These are phyloP conservation scores for Lathamus discolor DNA, from an alignment of 2,113 vertebrate genomes.

Conservation along the genomic window DNA sequence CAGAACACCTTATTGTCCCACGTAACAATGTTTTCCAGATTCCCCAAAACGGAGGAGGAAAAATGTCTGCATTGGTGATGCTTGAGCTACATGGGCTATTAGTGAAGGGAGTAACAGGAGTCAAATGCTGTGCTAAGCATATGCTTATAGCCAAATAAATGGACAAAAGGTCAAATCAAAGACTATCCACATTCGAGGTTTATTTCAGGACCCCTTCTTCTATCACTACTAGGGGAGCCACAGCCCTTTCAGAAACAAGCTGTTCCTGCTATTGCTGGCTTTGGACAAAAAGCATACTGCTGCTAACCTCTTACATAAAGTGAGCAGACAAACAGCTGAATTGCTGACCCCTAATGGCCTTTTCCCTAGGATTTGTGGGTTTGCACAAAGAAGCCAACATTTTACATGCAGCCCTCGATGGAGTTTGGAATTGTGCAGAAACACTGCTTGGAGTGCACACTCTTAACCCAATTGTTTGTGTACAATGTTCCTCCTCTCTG, in stretches of 20 bases:
- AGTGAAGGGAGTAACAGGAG: not conserved
- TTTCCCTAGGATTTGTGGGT: slow-evolving; percentile 59
- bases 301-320: slow-evolving; percentile 68
- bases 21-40: fast-evolving
- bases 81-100: not conserved
- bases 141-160: not conserved
- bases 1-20: not conserved
- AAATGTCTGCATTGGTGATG: not conserved
- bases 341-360: slow-evolving; percentile 58
- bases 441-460: slow-evolving; percentile 29
- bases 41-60: not conserved
- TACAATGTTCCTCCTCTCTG: not conserved
- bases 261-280: slow-evolving; percentile 69
- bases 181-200: not conserved
- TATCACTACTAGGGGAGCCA: slow-evolving; percentile 24
- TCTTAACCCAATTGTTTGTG: slow-evolving; percentile 58
- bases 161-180: slow-evolving; percentile 42
- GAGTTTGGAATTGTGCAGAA: slow-evolving; percentile 34
- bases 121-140: not conserved
- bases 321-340: slow-evolving; percentile 64
- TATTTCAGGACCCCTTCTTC: slow-evolving; percentile 55
- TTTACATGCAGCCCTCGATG: slow-evolving; percentile 45
- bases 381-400: slow-evolving; percentile 64
- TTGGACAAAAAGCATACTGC: slow-evolving; percentile 64
- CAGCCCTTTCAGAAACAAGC: slow-evolving; percentile 47